Evolutionary conservation across 2,888 invertebrate species (phyloP).

Genomic region (Nezara viridula): DNA sequence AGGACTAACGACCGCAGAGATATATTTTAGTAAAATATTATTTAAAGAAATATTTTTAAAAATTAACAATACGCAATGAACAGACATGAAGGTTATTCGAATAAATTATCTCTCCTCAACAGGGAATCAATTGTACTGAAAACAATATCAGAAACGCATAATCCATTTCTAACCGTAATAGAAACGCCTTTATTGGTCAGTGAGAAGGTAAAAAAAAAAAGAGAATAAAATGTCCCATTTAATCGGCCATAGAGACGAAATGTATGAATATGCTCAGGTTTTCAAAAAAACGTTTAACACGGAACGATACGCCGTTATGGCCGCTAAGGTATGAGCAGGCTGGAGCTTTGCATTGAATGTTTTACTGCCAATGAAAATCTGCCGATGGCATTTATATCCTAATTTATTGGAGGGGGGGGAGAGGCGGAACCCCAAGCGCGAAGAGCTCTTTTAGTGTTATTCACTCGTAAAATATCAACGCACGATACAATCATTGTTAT

Average conservation of each 20-base stretch:
- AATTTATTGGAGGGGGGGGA: slow-evolving; percentile 35
- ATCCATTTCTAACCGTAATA: background rate
- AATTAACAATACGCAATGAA: too few relatives aligned
- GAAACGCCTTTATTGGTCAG: background rate
- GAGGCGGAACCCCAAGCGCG: background rate
- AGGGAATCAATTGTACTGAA: background rate
- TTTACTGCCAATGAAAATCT: slow-evolving; percentile 59
- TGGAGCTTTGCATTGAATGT: slow-evolving; percentile 43
- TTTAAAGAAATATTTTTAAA: too few relatives aligned
- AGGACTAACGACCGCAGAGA: too few relatives aligned
- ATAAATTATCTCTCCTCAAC: background rate
- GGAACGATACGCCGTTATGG: background rate
- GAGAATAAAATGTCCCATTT: background rate
- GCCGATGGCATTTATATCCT: slow-evolving; percentile 57
- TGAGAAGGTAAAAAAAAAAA: background rate
- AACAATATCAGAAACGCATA: background rate
- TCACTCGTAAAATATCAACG: slow-evolving; percentile 55
- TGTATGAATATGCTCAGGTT: background rate
- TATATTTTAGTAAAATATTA: too few relatives aligned
- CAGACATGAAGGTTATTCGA: too few relatives aligned
- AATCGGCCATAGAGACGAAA: background rate
- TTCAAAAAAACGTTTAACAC: slow-evolving; percentile 4
- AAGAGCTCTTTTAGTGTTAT: slow-evolving; percentile 56
- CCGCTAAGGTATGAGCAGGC: background rate
- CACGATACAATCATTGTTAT: slow-evolving; percentile 56